Percentiles rank a stretch among this genome's conserved stretches.
Evolutionary conservation across 2,113 vertebrate species (phyloP).

Genomic region (Cygnus atratus): DNA sequence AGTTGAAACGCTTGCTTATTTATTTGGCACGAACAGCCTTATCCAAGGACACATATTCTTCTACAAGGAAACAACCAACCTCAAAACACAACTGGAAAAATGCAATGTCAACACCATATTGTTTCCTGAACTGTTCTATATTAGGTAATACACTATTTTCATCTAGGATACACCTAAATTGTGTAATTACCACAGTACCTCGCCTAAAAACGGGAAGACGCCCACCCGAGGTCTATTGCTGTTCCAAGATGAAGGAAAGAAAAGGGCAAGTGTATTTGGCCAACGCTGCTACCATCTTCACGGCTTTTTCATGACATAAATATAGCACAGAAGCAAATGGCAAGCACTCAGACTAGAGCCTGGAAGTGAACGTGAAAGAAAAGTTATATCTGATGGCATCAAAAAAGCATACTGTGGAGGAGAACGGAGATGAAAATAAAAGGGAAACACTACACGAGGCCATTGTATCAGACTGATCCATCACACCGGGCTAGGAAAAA

Average conservation of each 20-base stretch:
- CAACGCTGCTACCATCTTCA: background rate
- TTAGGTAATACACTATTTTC: constrained; percentile 8
- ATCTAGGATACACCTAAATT: constrained; percentile 11
- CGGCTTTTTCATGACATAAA: background rate
- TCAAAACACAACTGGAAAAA: constrained; percentile 23
- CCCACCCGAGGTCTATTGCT: constrained; percentile 24
- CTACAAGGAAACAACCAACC: constrained; percentile 15
- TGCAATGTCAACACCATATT: constrained; percentile 29
- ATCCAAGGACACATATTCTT: background rate
- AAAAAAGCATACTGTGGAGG: background rate
- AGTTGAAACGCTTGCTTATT: background rate
- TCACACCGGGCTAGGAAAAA: background rate
- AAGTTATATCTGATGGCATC: background rate
- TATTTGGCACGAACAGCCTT: background rate
- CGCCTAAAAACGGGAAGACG: constrained; percentile 3
- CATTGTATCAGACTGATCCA: background rate
- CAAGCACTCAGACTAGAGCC: background rate
- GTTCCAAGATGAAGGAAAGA: background rate
- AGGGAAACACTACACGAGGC: background rate
- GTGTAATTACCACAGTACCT: constrained; percentile 8
- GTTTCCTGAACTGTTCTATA: constrained; percentile 47
- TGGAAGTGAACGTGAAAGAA: background rate
- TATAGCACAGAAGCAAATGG: background rate
- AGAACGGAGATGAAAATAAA: background rate
- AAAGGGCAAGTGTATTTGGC: background rate